Conservation (phyloP, 2,797 vertebrate genomes). For the Natrix natrix region DNA sequence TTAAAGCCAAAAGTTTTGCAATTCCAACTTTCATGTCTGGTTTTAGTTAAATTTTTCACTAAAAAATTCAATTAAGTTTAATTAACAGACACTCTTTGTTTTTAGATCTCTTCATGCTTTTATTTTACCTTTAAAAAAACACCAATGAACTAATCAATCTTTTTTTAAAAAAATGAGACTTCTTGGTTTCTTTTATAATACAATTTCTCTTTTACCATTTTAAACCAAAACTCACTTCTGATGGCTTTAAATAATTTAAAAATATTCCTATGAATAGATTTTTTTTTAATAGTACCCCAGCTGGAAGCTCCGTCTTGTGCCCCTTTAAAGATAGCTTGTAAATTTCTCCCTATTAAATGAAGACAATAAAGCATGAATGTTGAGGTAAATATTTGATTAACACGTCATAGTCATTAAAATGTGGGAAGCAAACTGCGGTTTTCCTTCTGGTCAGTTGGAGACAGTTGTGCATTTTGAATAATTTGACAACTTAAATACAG, state of each 20-base stretch:
- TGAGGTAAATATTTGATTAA: conserved; percentile 42
- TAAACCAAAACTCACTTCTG: not conserved
- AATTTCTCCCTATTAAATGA: not conserved
- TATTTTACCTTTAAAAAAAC: not conserved
- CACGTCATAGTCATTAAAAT: conserved; percentile 34
- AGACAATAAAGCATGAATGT: conserved; percentile 23
- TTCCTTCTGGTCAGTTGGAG: conserved; percentile 31
- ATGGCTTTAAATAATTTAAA: conserved; percentile 1
- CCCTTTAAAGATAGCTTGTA: conserved; percentile 24
- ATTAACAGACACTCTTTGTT: not conserved
- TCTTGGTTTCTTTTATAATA: not conserved
- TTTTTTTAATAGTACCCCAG: not conserved
- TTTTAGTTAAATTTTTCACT: not conserved
- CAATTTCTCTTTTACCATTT: not conserved
- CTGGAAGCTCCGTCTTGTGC: conserved; percentile 11
- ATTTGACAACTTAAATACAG: conserved; percentile 1
- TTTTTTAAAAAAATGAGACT: not conserved
- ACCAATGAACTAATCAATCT: not conserved
- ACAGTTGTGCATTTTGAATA: conserved; percentile 10
- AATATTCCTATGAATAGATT: conserved; percentile 16
- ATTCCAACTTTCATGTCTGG: not conserved
- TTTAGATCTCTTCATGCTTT: not conserved
- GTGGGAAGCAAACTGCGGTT: conserved; percentile 34
- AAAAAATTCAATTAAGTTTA: not conserved
- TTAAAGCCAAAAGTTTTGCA: not conserved